These are phyloP conservation scores for Gonatopus flavifemur DNA, from an alignment of 1,140 invertebrate species.

Conservation along the genomic window DNA sequence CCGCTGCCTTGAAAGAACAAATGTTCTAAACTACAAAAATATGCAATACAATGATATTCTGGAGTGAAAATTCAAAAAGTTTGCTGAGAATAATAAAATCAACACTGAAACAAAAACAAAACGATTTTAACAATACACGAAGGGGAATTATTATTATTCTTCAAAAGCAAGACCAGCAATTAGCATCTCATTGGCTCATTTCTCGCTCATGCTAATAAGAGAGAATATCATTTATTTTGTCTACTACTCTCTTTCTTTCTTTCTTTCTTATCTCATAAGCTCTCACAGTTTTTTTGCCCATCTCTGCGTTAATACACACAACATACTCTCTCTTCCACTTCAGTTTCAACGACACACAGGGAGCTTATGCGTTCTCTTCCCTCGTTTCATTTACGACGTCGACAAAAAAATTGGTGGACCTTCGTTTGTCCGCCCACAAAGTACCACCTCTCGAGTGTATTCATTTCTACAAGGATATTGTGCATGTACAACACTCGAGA, in stretches of 20 bases:
- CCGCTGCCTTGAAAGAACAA: too few relatives aligned
- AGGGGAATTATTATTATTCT: constrained; percentile 44
- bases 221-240: constrained; percentile 40
- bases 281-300: too few relatives aligned
- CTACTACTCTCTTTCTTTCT: constrained; percentile 8
- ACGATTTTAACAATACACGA: too few relatives aligned
- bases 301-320: background rate
- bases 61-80: too few relatives aligned
- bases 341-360: constrained; percentile 1
- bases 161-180: constrained; percentile 40
- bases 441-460: constrained; percentile 29
- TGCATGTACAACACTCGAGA: too few relatives aligned
- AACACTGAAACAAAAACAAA: too few relatives aligned
- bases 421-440: constrained; percentile 40
- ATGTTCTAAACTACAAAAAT: too few relatives aligned
- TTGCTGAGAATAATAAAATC: too few relatives aligned
- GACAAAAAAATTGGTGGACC: constrained; percentile 9
- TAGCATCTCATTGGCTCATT: constrained; percentile 53
- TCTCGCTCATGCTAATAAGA: constrained; percentile 48
- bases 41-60: too few relatives aligned
- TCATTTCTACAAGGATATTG: too few relatives aligned
- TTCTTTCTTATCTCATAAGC: too few relatives aligned
- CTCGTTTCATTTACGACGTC: constrained; percentile 32
- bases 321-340: constrained; percentile 32
- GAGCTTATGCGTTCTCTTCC: constrained; percentile 5